Evolutionary conservation across 2,888 invertebrate species (phyloP), one percentile per base, ranked within the genome.

Genomic region (Coelogynopora nodosa): DNA sequence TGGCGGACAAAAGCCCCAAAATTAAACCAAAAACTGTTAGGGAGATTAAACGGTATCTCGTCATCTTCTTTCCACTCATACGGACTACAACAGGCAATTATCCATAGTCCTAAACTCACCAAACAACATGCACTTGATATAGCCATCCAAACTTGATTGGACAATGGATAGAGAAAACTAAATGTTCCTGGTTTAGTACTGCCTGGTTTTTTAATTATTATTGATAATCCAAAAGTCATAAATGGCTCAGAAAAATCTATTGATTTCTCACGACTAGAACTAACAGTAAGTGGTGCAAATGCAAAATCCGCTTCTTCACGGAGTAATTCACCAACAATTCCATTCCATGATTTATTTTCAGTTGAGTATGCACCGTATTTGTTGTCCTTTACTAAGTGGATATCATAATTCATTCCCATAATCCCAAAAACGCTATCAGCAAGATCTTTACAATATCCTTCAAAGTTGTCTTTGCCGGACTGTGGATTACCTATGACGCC

Each of bases 371-470:
- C 94, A 0, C 96, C 96, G 90, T 96, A 96, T 90, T 94, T 94
- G 28, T 94, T 94, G 91, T 97, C 97, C 90, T 95, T 95, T 0
- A 96, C 96, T 87, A 96, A 93, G 88, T 94, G 94, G 88, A 97
- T 93, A 91, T 95, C 95, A 93, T 96, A 97, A 91, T 95, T 95
- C 89, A 96, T 96, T 87, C 95, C 95, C 88, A 96, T 93, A 90
- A 94, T 94, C 89, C 94, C 94, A 0, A 96, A 93, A 88, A 97
- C 94, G 88, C 95, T 93, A 90, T 96, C 95, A 0, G 96, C 95
- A 67, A 97, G 93, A 91, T 97, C 97, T 90, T 97, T 96, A 92
- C 96, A 96, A 91, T 96, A 97, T 84, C 98, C 97, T 90, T 96
- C 95, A 90, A 87, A 82, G n/a, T 87, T 87, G 1, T 87, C 74